Base-by-base conservation (phyloP, 1,140 invertebrate genomes). In the Zaprionus ornatus region DNA sequence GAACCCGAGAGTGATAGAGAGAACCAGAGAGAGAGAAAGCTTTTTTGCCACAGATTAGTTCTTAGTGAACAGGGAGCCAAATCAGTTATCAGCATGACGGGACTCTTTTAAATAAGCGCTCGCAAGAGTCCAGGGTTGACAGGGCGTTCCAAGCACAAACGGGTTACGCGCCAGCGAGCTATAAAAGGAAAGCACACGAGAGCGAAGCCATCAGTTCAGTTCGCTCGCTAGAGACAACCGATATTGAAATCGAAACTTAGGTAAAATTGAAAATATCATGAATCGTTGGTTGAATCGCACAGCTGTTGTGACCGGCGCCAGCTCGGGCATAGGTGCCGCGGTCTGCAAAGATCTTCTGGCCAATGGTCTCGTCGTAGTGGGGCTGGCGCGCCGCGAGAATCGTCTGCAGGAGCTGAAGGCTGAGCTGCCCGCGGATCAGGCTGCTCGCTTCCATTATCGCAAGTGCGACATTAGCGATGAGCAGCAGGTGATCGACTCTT, bases 401-500 rank as follows among this genome's bases (percentile, higher is more conserved):
- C 93, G 97, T n/a, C 65, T 91, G 27, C 17, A 71, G 12, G 94
- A 94, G 68, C 61, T 90, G 71, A 93, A 68, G 82, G 37, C 32
- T 63, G 83, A 48, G 17, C 65, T 75, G 68, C 79, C 91, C 0
- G 59, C 75, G 9, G 81, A 87, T 27, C 74, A 82, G 62, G 90
- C 84, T 7, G 92, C 91, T 10, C 91, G 93, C 52, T 91, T 95
- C 9, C 82, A 94, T 68, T 75, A 93, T 0, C 75, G 94, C 7
- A 82, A 93, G 71, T 94, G 94, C 60, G 96, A 97, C 87, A 82
- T 97, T 0, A 93, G 93, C 1, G 94, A 95, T 15, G 94, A 95
- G 80, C 93, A 95, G 12, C 95, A 96, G 1, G 94, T 97, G 35
- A 79, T 95, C 12, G 91, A 92, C 5, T 94, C 95, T 32, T 97